These are phyloP conservation scores for Coelinius sp. DNA, from an alignment of 2,888 invertebrate species.

Conservation along the genomic window DNA sequence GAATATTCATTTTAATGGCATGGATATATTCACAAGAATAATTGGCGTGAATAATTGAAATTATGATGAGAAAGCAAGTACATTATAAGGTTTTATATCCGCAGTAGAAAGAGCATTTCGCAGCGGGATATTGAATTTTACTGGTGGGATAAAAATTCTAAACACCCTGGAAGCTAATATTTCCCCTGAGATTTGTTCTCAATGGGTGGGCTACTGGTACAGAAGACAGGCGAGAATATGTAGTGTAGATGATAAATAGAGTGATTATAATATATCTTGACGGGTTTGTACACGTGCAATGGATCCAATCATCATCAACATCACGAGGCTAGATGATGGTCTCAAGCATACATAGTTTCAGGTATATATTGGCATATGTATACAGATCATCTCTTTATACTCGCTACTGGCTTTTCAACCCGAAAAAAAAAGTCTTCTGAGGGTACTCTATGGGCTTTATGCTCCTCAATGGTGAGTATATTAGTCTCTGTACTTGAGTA, in stretches of 20 bases:
- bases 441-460: not conserved
- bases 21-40: constrained; percentile 32
- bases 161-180: constrained; percentile 31
- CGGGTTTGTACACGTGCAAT: constrained; percentile 45
- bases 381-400: not conserved
- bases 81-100: not conserved
- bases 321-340: constrained; percentile 32
- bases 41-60: constrained; percentile 42
- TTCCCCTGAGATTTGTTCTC: constrained; percentile 35
- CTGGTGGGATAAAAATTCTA: constrained; percentile 10
- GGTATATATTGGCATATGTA: not conserved
- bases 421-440: not conserved
- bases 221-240: constrained; percentile 55
- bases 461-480: not conserved
- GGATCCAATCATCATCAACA: constrained; percentile 63
- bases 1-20: no score
- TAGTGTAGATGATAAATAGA: constrained; percentile 65
- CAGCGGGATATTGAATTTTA: constrained; percentile 46
- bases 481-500: not conserved
- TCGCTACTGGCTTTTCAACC: not conserved
- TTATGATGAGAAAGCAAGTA: constrained; percentile 29
- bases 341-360: not conserved
- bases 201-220: constrained; percentile 57
- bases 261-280: constrained; percentile 58
- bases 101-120: constrained; percentile 32